Conservation (phyloP, 2,797 vertebrate species). For the Alcedo quadribrachys region DNA sequence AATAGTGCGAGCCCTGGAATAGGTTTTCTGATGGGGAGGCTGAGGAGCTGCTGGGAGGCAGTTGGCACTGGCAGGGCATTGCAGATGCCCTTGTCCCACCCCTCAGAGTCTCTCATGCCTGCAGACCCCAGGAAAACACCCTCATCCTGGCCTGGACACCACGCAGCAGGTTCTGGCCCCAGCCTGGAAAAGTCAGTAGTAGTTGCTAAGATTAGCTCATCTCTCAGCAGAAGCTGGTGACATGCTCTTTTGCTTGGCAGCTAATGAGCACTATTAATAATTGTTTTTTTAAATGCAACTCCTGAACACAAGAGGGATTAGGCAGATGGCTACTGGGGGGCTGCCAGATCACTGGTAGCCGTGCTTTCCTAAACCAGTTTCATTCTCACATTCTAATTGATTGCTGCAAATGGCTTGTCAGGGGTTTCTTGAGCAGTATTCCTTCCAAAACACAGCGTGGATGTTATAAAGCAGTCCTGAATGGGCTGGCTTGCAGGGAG, state of each 20-base stretch:
- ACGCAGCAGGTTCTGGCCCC: not conserved
- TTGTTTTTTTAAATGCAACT: conserved; percentile 43
- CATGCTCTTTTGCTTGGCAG: conserved; percentile 48
- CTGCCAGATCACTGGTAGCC: conserved; percentile 53
- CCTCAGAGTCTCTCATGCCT: not conserved
- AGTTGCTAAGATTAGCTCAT: not conserved
- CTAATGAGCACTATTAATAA: conserved; percentile 66
- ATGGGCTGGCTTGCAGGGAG: not conserved
- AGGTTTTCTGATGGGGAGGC: not conserved
- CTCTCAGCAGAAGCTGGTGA: conserved; percentile 8
- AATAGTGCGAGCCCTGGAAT: not conserved
- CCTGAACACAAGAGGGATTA: conserved; percentile 55
- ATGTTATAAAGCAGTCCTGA: not conserved
- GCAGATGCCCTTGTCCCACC: not conserved
- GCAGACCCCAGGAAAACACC: not conserved
- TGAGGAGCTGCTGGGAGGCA: not conserved
- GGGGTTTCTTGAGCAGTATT: conserved; percentile 20
- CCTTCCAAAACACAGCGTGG: not conserved
- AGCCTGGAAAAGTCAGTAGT: not conserved
- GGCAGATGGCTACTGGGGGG: conserved; percentile 66
- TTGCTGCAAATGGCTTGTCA: conserved; percentile 37
- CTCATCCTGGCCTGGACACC: not conserved
- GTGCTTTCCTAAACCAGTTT: conserved; percentile 58
- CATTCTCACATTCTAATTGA: conserved; percentile 60
- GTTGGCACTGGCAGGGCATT: not conserved